These are phyloP conservation scores for Alloplasta piceator DNA, from an alignment of 2,888 invertebrate genomes.

Conservation along the genomic window DNA sequence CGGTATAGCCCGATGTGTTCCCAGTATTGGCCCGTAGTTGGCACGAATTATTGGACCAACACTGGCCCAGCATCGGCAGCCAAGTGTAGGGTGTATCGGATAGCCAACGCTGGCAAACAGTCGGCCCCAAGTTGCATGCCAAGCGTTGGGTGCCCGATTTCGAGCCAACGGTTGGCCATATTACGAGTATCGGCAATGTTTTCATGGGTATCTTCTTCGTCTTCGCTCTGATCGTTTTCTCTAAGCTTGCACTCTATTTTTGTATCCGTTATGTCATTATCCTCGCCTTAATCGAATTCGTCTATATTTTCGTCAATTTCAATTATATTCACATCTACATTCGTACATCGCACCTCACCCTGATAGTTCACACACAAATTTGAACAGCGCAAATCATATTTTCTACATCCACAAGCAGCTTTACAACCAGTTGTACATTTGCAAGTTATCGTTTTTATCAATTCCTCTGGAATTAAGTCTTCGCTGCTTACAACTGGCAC, in stretches of 20 bases:
- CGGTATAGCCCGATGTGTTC: too few relatives aligned
- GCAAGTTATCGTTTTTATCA: neutral
- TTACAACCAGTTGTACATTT: slow-evolving; percentile 9
- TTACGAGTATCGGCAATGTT: too few relatives aligned
- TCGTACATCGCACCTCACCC: slow-evolving; percentile 2
- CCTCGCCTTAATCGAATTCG: neutral
- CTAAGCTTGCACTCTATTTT: neutral
- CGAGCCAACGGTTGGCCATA: too few relatives aligned
- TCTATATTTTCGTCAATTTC: neutral
- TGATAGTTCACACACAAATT: slow-evolving; percentile 15
- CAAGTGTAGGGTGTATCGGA: too few relatives aligned
- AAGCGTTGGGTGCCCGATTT: too few relatives aligned
- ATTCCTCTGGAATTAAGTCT: neutral
- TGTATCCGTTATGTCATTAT: too few relatives aligned
- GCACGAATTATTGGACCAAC: too few relatives aligned
- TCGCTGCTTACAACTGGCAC: neutral
- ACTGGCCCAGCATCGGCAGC: too few relatives aligned
- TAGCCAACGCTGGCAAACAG: too few relatives aligned
- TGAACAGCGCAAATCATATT: neutral
- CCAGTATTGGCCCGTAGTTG: too few relatives aligned
- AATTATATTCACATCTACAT: neutral
- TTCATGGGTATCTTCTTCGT: neutral
- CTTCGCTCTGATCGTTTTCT: neutral
- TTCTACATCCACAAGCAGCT: slow-evolving; percentile 3
- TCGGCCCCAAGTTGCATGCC: too few relatives aligned